Percentiles rank a stretch among this genome's conserved stretches.
Conservation (phyloP, 1,140 invertebrate species). For the Wiebesia pumilae region DNA sequence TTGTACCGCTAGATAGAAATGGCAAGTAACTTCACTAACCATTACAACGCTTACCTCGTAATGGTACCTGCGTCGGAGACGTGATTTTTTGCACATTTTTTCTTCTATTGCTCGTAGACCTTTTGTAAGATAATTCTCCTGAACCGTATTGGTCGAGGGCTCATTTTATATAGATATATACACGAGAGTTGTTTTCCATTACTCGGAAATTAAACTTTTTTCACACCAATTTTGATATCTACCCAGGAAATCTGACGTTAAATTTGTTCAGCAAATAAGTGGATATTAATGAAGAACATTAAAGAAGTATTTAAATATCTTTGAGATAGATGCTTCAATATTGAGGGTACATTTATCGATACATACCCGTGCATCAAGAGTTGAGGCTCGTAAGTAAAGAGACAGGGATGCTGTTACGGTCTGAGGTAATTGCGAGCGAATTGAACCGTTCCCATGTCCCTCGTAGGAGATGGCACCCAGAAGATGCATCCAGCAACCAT, state of each 20-base stretch:
- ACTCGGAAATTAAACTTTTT: background rate
- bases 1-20: slow-evolving; percentile 16
- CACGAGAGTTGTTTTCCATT: background rate
- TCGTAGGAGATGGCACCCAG: no score
- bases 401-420: no score
- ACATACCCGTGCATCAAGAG: no score
- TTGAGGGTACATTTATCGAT: no score
- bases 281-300: background rate
- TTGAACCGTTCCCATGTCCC: no score
- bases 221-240: background rate
- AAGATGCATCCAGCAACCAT: no score
- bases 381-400: no score
- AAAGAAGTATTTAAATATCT: no score
- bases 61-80: background rate
- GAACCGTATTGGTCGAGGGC: no score
- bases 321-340: no score
- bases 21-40: slow-evolving; percentile 33
- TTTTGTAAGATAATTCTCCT: slow-evolving; percentile 7
- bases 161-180: background rate
- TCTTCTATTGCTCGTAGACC: background rate
- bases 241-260: background rate
- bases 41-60: slow-evolving; percentile 39
- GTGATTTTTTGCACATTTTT: background rate
- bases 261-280: background rate
- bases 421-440: no score